Conservation (phyloP, 1,140 invertebrate species). For the Papilio helenus region DNA sequence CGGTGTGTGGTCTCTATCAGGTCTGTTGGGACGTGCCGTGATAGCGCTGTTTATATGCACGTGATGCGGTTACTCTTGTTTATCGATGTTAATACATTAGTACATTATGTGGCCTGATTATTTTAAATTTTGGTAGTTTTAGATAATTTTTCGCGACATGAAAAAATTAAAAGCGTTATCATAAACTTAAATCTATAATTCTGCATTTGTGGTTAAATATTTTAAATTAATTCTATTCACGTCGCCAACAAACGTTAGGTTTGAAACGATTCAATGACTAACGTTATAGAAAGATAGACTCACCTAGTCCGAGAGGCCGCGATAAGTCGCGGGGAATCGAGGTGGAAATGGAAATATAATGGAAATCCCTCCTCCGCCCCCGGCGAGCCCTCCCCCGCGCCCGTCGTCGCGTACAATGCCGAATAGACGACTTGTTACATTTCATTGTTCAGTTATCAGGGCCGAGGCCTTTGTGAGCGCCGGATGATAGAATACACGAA, state of each 20-base stretch:
- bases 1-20: slow-evolving; percentile 25
- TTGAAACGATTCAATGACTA: slow-evolving; percentile 59
- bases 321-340: slow-evolving; percentile 79
- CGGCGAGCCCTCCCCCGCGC: slow-evolving; percentile 41
- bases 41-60: slow-evolving; percentile 19
- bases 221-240: slow-evolving; percentile 13
- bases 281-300: slow-evolving; percentile 80
- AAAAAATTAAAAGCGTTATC: not conserved
- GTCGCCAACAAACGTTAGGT: not conserved
- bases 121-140: not conserved
- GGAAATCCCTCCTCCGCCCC: slow-evolving; percentile 60
- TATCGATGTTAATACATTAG: not conserved
- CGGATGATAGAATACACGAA: slow-evolving; percentile 81
- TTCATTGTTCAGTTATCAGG: slow-evolving; percentile 83
- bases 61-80: not conserved
- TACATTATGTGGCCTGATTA: not conserved
- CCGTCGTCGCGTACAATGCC: slow-evolving; percentile 72
- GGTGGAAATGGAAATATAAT: slow-evolving; percentile 83
- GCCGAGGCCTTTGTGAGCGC: slow-evolving; percentile 77
- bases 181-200: not conserved
- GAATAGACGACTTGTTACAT: slow-evolving; percentile 81
- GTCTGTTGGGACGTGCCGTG: slow-evolving; percentile 23
- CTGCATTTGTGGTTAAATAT: not conserved
- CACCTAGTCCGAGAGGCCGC: slow-evolving; percentile 75
- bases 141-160: not conserved